Percentiles rank a stretch among this genome's conserved stretches.
Evolutionary conservation across 2,797 vertebrate genomes (phyloP).

Genomic region (Mareca strepera): DNA sequence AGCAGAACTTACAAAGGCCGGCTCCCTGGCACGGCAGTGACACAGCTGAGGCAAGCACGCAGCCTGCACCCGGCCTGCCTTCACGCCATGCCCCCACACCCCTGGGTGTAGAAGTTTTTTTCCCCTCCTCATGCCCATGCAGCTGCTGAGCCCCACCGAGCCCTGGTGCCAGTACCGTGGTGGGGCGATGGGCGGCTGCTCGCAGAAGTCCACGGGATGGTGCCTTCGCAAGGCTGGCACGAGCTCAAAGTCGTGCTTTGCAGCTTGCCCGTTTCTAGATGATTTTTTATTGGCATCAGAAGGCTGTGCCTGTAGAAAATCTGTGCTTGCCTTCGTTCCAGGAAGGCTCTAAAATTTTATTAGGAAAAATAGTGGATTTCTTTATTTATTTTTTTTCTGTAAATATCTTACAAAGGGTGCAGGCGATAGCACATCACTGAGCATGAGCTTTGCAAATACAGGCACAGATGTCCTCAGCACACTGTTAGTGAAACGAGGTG

Average conservation of each 20-base stretch:
- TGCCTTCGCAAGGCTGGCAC: slow-evolving; percentile 41
- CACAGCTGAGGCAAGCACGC: not conserved
- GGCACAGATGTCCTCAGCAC: not conserved
- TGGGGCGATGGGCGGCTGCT: not conserved
- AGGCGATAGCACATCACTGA: not conserved
- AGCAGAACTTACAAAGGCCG: not conserved
- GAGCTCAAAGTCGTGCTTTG: slow-evolving; percentile 35
- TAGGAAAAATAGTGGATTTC: not conserved
- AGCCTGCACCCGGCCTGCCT: not conserved
- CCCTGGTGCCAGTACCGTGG: not conserved
- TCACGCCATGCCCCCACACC: not conserved
- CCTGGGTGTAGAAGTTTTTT: not conserved
- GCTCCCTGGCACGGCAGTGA: not conserved
- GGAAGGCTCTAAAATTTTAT: not conserved
- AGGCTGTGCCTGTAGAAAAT: slow-evolving; percentile 24
- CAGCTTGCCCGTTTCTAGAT: slow-evolving; percentile 27
- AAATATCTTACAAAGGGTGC: not conserved
- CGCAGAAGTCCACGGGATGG: not conserved
- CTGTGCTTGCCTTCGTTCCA: not conserved
- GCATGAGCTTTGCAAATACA: not conserved
- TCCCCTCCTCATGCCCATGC: not conserved
- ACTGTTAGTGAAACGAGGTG: not conserved
- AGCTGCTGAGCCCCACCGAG: not conserved
- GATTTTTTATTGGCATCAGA: slow-evolving; percentile 11
- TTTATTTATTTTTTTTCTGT: not conserved